phyloP scores from a whole-genome alignment of 2,888 invertebrate species.

The Agonum fuliginosum region DNA sequence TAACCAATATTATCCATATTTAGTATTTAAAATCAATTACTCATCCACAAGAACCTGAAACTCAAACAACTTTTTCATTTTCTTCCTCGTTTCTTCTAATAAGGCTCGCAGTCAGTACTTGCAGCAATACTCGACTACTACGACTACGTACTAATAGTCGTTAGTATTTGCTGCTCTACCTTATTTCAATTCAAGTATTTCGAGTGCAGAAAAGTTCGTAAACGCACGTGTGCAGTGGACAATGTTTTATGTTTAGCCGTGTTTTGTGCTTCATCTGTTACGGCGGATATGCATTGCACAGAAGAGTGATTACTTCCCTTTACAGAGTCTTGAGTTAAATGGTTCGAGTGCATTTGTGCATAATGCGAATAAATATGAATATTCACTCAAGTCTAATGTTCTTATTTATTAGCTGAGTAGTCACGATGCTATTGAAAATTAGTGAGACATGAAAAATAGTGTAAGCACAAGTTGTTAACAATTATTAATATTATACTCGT shows the following conservation, averaged over 20 bases:
- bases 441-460: too few relatives aligned
- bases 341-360: neutral
- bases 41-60: neutral
- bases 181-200: neutral
- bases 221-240: constrained; percentile 20
- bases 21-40: neutral
- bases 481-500: too few relatives aligned
- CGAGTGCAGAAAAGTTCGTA: neutral
- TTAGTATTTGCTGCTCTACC: neutral
- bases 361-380: neutral
- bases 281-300: constrained; percentile 7
- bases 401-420: too few relatives aligned
- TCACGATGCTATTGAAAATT: too few relatives aligned
- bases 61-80: neutral
- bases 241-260: neutral
- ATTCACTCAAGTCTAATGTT: too few relatives aligned
- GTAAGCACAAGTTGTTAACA: too few relatives aligned
- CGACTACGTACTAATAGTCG: too few relatives aligned
- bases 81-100: neutral
- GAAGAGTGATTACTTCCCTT: constrained; percentile 33
- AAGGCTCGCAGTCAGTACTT: neutral
- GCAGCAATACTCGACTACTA: too few relatives aligned
- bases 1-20: neutral
- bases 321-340: too few relatives aligned
- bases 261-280: constrained; percentile 4